phyloP scores from a whole-genome alignment of 2,888 invertebrate species.

The Philereme transversata region DNA sequence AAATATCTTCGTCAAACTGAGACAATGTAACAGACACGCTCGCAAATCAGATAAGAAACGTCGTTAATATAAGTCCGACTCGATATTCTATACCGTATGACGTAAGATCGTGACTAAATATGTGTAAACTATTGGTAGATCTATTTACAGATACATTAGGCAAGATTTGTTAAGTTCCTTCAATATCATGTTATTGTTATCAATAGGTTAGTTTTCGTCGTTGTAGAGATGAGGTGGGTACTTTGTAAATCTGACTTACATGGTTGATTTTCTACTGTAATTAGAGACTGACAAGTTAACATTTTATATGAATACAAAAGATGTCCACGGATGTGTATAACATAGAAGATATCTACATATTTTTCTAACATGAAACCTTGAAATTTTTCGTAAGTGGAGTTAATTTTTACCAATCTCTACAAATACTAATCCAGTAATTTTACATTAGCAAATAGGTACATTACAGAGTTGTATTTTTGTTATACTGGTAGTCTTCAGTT shows the following conservation, averaged over 20 bases:
- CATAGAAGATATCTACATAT: no score
- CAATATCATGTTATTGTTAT: constrained; percentile 26
- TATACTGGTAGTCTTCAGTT: no score
- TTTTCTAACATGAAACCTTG: no score
- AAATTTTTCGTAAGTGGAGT: no score
- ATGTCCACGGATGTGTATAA: neutral
- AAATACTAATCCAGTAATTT: no score
- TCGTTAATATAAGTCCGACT: constrained; percentile 58
- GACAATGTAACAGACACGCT: constrained; percentile 69
- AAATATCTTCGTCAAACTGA: constrained; percentile 40
- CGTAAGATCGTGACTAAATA: constrained; percentile 60
- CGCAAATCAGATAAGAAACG: constrained; percentile 58
- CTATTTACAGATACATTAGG: constrained; percentile 48
- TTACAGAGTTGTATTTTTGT: no score
- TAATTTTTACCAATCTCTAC: no score
- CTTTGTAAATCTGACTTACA: constrained; percentile 1
- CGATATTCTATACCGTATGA: constrained; percentile 49
- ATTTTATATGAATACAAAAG: neutral
- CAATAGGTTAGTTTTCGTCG: neutral
- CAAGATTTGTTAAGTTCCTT: constrained; percentile 49
- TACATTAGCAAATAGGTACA: no score
- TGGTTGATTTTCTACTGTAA: constrained; percentile 9
- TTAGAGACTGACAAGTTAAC: neutral
- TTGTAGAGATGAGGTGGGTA: neutral
- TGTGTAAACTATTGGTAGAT: constrained; percentile 40